These are phyloP conservation scores for Condylostylus longicornis DNA, from an alignment of 1,140 invertebrate species.

Conservation along the genomic window DNA sequence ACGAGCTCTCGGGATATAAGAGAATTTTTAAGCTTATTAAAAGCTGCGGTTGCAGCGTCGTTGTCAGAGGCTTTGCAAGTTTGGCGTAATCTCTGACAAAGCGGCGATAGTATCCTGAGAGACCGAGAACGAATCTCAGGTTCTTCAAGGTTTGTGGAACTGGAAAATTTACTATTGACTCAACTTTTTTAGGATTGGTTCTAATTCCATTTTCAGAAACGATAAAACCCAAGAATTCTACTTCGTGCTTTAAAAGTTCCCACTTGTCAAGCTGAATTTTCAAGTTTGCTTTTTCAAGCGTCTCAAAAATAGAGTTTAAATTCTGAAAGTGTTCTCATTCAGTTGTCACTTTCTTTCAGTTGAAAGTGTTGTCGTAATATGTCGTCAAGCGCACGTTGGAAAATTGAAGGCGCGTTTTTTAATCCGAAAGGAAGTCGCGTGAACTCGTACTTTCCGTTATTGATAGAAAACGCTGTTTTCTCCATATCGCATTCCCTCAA, in stretches of 20 bases:
- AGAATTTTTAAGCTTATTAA: slow-evolving; percentile 6
- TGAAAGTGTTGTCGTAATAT: too few species aligned
- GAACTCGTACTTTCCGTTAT: too few species aligned
- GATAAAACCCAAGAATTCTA: slow-evolving; percentile 10
- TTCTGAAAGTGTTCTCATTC: too few species aligned
- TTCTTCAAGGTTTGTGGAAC: slow-evolving; percentile 6
- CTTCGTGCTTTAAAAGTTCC: slow-evolving; percentile 23
- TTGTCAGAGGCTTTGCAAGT: slow-evolving; percentile 18
- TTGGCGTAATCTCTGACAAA: slow-evolving; percentile 26
- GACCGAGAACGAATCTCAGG: slow-evolving; percentile 12
- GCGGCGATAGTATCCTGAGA: slow-evolving; percentile 18
- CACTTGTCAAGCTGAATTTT: slow-evolving; percentile 34
- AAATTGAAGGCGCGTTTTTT: too few species aligned
- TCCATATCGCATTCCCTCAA: slow-evolving; percentile 5
- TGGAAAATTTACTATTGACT: slow-evolving; percentile 7
- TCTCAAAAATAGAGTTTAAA: too few species aligned
- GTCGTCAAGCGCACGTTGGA: too few species aligned
- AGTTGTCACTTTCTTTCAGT: too few species aligned
- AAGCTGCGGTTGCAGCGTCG: slow-evolving; percentile 2
- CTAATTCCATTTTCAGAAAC: slow-evolving; percentile 9
- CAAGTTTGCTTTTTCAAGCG: slow-evolving; percentile 26
- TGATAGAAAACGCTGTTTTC: slow-evolving; percentile 8
- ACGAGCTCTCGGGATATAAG: slow-evolving; percentile 10
- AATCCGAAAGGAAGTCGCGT: too few species aligned
- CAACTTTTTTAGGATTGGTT: slow-evolving; percentile 8